Base-by-base conservation (phyloP, 2,888 invertebrate species). In the Parnassius apollo region DNA sequence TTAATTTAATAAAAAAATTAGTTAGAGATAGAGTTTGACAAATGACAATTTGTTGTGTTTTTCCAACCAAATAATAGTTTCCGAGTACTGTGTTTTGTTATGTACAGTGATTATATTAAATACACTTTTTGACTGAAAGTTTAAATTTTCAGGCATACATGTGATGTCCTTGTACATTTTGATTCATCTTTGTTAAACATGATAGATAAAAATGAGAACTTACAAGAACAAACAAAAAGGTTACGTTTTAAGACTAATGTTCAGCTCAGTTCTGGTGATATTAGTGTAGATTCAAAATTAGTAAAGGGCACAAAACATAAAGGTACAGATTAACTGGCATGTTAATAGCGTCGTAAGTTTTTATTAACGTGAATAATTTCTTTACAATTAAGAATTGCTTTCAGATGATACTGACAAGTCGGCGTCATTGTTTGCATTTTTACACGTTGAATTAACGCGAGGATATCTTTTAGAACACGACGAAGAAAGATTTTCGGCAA, bases 401-500 rank as follows among this genome's bases (percentile, higher is more conserved):
- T 22, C 75, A 91, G 92, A 91, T 76, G 82, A 51, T 10, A 18
- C 74, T 51, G 88, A 85, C 25, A 90, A 85, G 71, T 74, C 83
- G 13, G 78, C 88, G 22, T 92, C 94, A 25, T 77, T 94, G 56
- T 91, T 93, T 71, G 93, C 95, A 62, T 98, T 98, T 86, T 88
- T 98, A 63, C 94, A 95, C 75, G 95, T 96, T 57, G 99, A 99
- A 88, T 90, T 99, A 73, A 98, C 97, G 8, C 93, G 98, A 73
- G 98, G 98, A 13, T 99, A 99, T 89, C 93, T 97, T 69, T 87
- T 99, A 62, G 98, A 99, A 88, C 96, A 99, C 82, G 99, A 99
- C 77, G 98, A 98, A 82, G 98, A 97, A 79, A 94, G 98, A 58
- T 99, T 97, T 86, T 96, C 97, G 35, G 98, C 98, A 2, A 94